Percentiles rank a stretch among this genome's conserved stretches.
phyloP scores from a whole-genome alignment of 1,140 invertebrate species.

The Brachionus manjavacas region DNA sequence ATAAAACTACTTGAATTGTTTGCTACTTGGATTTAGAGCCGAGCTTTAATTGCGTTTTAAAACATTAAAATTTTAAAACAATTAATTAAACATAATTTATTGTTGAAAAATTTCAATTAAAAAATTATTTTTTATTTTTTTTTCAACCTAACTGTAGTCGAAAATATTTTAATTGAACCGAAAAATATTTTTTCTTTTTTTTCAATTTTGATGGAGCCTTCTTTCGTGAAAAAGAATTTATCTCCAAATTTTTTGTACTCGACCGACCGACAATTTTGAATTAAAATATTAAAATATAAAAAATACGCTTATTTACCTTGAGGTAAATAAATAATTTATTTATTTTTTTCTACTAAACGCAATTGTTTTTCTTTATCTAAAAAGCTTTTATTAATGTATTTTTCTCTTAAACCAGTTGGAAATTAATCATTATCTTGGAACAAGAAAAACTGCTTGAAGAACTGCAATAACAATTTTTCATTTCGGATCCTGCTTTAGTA shows the following conservation, averaged over 20 bases:
- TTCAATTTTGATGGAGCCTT: neutral
- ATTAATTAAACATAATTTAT: constrained; percentile 3
- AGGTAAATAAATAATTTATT: neutral
- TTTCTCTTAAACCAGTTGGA: neutral
- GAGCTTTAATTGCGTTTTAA: neutral
- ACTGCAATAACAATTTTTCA: too few relatives aligned
- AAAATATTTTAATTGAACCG: neutral
- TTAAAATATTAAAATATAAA: too few relatives aligned
- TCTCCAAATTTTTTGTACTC: neutral
- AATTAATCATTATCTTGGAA: neutral
- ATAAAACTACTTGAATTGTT: neutral
- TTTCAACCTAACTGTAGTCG: neutral
- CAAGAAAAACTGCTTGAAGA: too few relatives aligned
- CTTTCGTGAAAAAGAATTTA: neutral
- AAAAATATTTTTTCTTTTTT: neutral
- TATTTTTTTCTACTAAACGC: neutral
- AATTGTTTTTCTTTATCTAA: neutral
- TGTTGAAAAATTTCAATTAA: neutral
- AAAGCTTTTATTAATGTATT: too few relatives aligned
- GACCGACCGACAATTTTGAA: neutral
- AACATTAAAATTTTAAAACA: neutral
- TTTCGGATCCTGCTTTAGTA: too few relatives aligned
- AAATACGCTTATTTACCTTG: neutral
- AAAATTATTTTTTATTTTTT: neutral
- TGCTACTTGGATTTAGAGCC: neutral